These are phyloP conservation scores for Pachydiplax longipennis DNA, from an alignment of 2,888 invertebrate species.

Conservation along the genomic window DNA sequence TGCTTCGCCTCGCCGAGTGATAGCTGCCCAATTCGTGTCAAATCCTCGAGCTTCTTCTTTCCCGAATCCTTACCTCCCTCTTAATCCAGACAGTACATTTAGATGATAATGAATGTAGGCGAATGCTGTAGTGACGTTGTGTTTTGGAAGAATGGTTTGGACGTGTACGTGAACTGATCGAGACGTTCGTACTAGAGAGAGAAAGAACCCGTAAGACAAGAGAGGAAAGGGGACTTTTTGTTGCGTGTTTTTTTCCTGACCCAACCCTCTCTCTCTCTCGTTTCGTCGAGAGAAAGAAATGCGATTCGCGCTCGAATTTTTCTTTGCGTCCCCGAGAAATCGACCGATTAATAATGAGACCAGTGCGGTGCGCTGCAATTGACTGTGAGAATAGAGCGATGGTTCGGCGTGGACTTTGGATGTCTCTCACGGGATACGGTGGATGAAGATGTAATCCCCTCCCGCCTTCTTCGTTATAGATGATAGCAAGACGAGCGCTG, in stretches of 20 bases:
- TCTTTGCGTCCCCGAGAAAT: background rate
- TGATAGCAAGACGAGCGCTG: background rate
- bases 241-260: background rate
- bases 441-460: conserved; percentile 22
- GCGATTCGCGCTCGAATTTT: background rate
- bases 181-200: background rate
- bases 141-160: conserved; percentile 34
- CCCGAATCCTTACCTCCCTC: conserved; percentile 6
- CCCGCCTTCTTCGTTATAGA: background rate
- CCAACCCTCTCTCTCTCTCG: background rate
- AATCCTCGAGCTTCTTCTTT: background rate
- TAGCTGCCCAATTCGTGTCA: background rate
- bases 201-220: background rate
- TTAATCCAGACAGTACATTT: conserved; percentile 10
- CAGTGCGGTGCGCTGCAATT: background rate
- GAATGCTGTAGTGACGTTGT: conserved; percentile 27
- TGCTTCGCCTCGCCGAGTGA: background rate
- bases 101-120: conserved; percentile 32
- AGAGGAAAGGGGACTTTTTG: background rate
- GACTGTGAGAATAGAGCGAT: background rate
- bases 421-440: background rate
- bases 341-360: conserved; percentile 9
- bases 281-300: background rate
- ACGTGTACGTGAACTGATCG: conserved; percentile 34
- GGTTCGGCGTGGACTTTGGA: background rate